Evolutionary conservation across 2,888 invertebrate genomes (phyloP).

Genomic region (Tipula helvola): DNA sequence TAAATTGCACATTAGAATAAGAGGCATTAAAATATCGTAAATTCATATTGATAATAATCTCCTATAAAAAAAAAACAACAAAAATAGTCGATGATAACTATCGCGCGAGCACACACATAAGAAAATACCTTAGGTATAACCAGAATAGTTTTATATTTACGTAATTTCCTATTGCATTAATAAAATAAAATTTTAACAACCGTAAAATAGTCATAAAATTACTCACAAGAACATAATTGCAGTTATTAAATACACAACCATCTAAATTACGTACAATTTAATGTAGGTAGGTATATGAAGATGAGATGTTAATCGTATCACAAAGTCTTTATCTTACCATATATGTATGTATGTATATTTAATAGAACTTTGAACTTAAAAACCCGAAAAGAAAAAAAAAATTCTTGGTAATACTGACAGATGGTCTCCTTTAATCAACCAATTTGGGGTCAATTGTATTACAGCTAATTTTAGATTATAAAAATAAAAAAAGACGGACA

Average conservation of each 20-base stretch:
- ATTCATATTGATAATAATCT: background rate
- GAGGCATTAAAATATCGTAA: background rate
- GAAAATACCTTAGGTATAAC: background rate
- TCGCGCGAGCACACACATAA: background rate
- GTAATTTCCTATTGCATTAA: background rate
- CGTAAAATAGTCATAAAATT: background rate
- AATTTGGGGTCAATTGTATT: background rate
- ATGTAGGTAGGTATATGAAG: background rate
- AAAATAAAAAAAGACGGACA: background rate
- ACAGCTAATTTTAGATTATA: background rate
- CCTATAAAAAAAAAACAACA: background rate
- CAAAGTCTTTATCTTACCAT: background rate
- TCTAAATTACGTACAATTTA: background rate
- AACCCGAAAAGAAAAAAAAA: background rate
- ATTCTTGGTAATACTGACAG: background rate
- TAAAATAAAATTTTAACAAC: background rate
- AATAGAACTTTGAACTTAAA: background rate
- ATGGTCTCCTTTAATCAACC: background rate
- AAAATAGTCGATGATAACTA: background rate
- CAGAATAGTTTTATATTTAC: background rate
- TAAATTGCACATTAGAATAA: background rate
- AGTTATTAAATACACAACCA: background rate
- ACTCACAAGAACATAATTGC: background rate
- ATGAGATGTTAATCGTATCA: background rate
- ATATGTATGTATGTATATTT: background rate